These are phyloP conservation scores for Dyspetes luteomarginatus DNA, from an alignment of 2,888 invertebrate species.

Conservation along the genomic window DNA sequence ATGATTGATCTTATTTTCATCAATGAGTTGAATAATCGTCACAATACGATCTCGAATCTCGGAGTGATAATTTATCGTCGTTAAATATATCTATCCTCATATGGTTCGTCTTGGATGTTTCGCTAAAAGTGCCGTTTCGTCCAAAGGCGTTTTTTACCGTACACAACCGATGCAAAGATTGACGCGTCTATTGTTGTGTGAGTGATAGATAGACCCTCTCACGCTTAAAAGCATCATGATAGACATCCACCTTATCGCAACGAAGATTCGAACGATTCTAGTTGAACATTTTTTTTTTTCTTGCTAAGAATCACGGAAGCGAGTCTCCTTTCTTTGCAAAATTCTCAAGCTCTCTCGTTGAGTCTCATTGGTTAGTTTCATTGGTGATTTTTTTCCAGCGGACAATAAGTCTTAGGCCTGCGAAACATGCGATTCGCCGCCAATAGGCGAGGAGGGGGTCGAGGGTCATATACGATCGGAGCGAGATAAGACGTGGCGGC, in stretches of 20 bases:
- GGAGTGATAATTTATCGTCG: too few species aligned
- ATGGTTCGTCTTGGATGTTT: too few species aligned
- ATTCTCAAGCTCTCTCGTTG: not conserved
- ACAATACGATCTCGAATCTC: too few species aligned
- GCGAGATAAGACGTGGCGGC: constrained; percentile 72
- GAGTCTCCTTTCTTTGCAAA: not conserved
- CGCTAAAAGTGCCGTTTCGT: too few species aligned
- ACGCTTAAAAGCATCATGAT: constrained; percentile 3
- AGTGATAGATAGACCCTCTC: not conserved
- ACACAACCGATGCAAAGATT: too few species aligned
- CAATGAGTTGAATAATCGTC: too few species aligned
- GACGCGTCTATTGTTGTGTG: not conserved
- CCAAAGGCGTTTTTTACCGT: too few species aligned
- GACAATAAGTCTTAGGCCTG: constrained; percentile 67
- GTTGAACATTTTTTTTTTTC: not conserved
- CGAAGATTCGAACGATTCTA: constrained; percentile 28
- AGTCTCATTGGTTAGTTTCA: constrained; percentile 20
- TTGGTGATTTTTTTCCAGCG: constrained; percentile 40
- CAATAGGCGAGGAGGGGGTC: constrained; percentile 77
- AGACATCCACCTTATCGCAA: constrained; percentile 22
- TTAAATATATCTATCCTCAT: too few species aligned
- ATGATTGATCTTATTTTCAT: too few species aligned
- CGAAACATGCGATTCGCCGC: constrained; percentile 77
- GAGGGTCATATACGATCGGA: constrained; percentile 75
- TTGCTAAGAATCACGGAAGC: constrained; percentile 32